Conservation (phyloP, 2,113 vertebrate genomes). For the Oryzias javanicus region DNA sequence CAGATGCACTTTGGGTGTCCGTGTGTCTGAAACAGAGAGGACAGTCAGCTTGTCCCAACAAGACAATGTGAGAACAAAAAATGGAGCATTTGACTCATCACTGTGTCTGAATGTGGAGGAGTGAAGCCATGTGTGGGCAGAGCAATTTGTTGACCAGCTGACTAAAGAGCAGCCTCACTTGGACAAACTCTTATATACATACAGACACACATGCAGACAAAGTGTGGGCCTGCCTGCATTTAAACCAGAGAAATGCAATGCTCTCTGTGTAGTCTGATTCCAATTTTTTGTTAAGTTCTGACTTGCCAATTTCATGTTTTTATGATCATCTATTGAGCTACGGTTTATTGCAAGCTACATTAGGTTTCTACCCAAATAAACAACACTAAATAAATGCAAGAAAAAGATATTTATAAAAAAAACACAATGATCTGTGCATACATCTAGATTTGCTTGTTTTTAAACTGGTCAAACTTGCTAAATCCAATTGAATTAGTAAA, state of each 20-base stretch:
- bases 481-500: no score
- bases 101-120: slow-evolving; percentile 71
- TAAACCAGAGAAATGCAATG: not conserved
- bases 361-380: no score
- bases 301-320: not conserved
- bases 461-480: no score
- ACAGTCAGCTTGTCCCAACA: slow-evolving; percentile 63
- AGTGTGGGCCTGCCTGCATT: slow-evolving; percentile 1
- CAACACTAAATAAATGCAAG: no score
- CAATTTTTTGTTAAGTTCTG: not conserved
- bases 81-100: slow-evolving; percentile 78
- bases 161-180: slow-evolving; percentile 62
- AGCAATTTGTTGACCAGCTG: slow-evolving; percentile 64
- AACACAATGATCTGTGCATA: no score
- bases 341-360: no score
- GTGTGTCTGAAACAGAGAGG: slow-evolving; percentile 38
- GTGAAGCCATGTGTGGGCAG: slow-evolving; percentile 69
- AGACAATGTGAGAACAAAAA: slow-evolving; percentile 71
- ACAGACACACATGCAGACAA: slow-evolving; percentile 15
- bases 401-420: no score
- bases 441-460: no score
- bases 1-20: not conserved
- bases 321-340: not conserved
- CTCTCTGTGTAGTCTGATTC: not conserved
- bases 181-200: slow-evolving; percentile 43